Conservation (phyloP, 2,113 vertebrate species). For the Apeltes quadracus region DNA sequence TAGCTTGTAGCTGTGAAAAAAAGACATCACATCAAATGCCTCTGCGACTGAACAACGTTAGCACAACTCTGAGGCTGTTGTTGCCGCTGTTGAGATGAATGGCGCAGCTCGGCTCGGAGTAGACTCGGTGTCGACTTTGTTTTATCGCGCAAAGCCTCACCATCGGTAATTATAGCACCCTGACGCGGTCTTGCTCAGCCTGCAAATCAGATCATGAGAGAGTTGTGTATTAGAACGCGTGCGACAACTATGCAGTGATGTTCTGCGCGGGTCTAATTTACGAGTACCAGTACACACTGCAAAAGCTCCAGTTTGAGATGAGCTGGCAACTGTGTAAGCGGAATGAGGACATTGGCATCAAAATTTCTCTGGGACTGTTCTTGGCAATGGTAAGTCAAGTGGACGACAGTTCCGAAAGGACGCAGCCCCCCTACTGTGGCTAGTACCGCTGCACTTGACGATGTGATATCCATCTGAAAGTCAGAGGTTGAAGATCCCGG, state of each 20-base stretch:
- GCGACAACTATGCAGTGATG: conserved; percentile 50
- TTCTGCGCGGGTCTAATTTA: conserved; percentile 29
- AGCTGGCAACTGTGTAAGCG: conserved; percentile 26
- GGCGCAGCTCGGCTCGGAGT: conserved; percentile 25
- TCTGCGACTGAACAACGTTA: conserved; percentile 73
- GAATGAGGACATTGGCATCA: conserved; percentile 54
- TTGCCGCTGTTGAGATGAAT: conserved; percentile 68
- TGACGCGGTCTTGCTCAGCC: conserved; percentile 52
- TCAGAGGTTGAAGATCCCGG: neutral
- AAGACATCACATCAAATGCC: conserved; percentile 64
- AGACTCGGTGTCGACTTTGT: conserved; percentile 56
- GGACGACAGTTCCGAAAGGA: neutral
- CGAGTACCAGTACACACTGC: conserved; percentile 26
- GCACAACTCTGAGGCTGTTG: conserved; percentile 63
- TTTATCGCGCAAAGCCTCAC: conserved; percentile 35
- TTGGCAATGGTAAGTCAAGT: neutral
- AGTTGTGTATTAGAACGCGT: conserved; percentile 31
- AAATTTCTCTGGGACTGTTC: neutral
- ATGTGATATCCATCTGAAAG: neutral
- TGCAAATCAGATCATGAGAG: conserved; percentile 71
- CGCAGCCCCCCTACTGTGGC: neutral
- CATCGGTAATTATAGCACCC: conserved; percentile 67
- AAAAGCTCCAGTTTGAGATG: conserved; percentile 47
- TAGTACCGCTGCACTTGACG: neutral
- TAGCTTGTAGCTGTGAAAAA: conserved; percentile 52